Conservation (phyloP, 2,113 vertebrate genomes). For the Gymnarchus niloticus region DNA sequence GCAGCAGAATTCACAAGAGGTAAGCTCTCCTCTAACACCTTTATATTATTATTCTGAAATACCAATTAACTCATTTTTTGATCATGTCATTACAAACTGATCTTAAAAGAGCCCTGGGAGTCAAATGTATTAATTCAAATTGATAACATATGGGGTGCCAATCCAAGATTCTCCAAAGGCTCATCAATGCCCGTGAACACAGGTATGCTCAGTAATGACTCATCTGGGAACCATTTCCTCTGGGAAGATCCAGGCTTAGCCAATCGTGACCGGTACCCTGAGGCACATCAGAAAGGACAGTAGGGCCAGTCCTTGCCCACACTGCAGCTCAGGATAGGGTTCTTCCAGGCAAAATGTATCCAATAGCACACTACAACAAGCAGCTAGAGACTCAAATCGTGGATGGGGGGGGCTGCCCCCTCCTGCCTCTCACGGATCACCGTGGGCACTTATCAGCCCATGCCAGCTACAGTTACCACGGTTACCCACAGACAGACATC, state of each 20-base stretch:
- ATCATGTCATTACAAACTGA: neutral
- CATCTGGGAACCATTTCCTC: constrained; percentile 26
- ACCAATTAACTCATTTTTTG: neutral
- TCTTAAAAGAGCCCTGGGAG: neutral
- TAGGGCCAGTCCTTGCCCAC: neutral
- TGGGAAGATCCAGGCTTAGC: constrained; percentile 24
- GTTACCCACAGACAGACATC: neutral
- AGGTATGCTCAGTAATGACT: constrained; percentile 26
- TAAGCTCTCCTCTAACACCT: neutral
- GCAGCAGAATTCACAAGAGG: neutral
- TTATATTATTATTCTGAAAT: neutral
- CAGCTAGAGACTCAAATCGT: neutral
- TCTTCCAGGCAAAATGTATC: neutral
- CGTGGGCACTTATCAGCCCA: constrained; percentile 10
- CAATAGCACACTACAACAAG: neutral
- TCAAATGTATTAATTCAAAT: neutral
- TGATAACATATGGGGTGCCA: constrained; percentile 34
- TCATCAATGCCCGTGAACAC: constrained; percentile 43
- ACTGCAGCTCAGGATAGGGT: neutral
- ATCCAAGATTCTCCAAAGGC: constrained; percentile 43
- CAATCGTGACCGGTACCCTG: neutral
- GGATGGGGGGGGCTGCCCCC: constrained; percentile 3
- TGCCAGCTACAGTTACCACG: neutral
- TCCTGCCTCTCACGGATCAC: neutral
- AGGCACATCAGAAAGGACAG: neutral